Base-by-base conservation (phyloP, 1,140 invertebrate species). In the Drosophila nikananu region DNA sequence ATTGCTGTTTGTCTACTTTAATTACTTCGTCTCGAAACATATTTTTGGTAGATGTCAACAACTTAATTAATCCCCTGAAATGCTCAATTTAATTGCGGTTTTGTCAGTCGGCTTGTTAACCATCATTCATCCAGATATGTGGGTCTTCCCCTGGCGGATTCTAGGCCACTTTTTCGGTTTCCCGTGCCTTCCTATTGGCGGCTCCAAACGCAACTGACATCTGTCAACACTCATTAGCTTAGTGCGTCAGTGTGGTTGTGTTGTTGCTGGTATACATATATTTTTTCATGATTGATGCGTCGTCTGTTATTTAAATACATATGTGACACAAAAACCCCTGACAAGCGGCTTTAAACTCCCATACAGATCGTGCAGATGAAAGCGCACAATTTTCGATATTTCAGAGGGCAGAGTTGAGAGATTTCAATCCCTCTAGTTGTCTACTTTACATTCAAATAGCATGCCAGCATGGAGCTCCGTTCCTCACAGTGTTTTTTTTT, bases 361-460 rank as follows among this genome's bases (percentile, higher is more conserved):
- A 17, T 44, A 60, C 25, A 63, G 58, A 57, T 52, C 68, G 39
- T 65, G 54, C 70, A 78, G 62, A 78, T 68, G 66, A 54, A 74
- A 77, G 66, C 60, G 75, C 86, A 75, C 74, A 81, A 62, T 75
- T 79, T 79, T 75, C 49, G 62, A 68, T 42, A 27, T 39, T 48
- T 58, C 23, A 39, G 13, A 41, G 39, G 21, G 39, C 9, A 51
- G 39, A 8, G 17, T 10, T 41, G 42, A 23, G 32, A 51, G 42
- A 81, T 52, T 60, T 54, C 37, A 41, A 61, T 46, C 21, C 37
- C 44, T 48, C 54, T 75, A 54, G n/a, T 35, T 52, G 63, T 68
- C 73, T 84, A 78, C 78, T 87, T 89, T 89, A 83, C 77, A 87
- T 87, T 87, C 81, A 89, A 87, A 87, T 87, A 78, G 84, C 65